Evolutionary conservation across 1,140 invertebrate species (phyloP).

Genomic region (Episyrphus balteatus): DNA sequence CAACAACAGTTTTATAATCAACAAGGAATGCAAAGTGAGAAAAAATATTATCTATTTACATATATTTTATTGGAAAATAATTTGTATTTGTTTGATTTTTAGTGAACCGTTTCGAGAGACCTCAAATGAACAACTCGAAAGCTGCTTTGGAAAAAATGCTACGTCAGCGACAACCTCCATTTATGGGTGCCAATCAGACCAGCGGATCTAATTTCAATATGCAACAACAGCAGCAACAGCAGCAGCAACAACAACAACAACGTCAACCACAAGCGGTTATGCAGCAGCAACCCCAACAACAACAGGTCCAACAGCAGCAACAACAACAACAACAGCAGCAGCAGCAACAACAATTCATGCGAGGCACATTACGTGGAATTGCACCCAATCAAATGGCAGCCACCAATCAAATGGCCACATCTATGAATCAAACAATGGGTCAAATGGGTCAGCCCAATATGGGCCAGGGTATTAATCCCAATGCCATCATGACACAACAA

Average conservation of each 20-base stretch:
- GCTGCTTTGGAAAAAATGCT: conserved; percentile 80
- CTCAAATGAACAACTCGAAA: conserved; percentile 62
- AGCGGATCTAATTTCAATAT: conserved; percentile 38
- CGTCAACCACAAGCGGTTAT: conserved; percentile 35
- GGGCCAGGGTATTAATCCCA: conserved; percentile 12
- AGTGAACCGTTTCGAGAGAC: conserved; percentile 56
- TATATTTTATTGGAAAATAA: not conserved
- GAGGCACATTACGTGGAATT: conserved; percentile 26
- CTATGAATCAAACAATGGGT: conserved; percentile 42
- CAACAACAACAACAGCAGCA: conserved; percentile 33
- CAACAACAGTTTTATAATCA: conserved; percentile 16
- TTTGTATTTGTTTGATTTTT: not conserved
- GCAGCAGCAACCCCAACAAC: conserved; percentile 33
- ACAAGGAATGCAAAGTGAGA: conserved; percentile 24
- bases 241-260: conserved; percentile 19
- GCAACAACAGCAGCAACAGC: conserved; percentile 39
- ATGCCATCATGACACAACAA: conserved; percentile 36
- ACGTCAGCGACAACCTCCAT: conserved; percentile 51
- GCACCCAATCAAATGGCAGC: conserved; percentile 27
- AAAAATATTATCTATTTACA: not conserved
- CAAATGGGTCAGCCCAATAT: conserved; percentile 33
- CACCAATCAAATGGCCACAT: conserved; percentile 38
- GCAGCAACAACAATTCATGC: conserved; percentile 34
- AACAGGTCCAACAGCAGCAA: not conserved
- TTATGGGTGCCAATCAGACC: conserved; percentile 37